Conservation (phyloP, 2,797 vertebrate species). For the Amphiprion clarkii region DNA sequence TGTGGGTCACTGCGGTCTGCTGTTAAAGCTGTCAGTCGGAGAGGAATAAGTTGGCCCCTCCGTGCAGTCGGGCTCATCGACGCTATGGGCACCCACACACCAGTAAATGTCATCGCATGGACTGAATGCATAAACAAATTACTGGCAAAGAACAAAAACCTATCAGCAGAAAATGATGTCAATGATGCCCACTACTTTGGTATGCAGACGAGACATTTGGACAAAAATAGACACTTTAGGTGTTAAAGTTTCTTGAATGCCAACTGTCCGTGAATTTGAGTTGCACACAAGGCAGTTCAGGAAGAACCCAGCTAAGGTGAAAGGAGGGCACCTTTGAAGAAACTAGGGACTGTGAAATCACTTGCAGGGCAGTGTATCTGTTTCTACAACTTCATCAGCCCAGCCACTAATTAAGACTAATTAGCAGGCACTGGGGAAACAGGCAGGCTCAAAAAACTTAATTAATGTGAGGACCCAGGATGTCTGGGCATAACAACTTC, state of each 20-base stretch:
- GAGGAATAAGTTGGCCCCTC: conserved; percentile 43
- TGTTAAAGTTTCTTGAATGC: conserved; percentile 11
- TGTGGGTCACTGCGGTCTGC: conserved; percentile 49
- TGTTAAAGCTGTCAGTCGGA: conserved; percentile 55
- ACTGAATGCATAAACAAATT: conserved; percentile 44
- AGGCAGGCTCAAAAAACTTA: conserved; percentile 73
- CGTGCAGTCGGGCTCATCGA: conserved; percentile 46
- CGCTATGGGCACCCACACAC: conserved; percentile 55
- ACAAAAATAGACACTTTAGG: not conserved
- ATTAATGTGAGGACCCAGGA: conserved; percentile 78
- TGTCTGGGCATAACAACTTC: conserved; percentile 72
- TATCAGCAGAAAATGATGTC: conserved; percentile 9
- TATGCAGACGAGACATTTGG: not conserved
- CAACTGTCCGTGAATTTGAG: conserved; percentile 29
- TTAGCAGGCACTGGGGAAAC: conserved; percentile 75
- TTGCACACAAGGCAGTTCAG: conserved; percentile 16
- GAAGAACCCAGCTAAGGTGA: conserved; percentile 24
- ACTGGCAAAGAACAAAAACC: conserved; percentile 13
- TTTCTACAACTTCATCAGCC: conserved; percentile 76
- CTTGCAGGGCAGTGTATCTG: conserved; percentile 42
- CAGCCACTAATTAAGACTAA: conserved; percentile 81
- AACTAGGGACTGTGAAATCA: conserved; percentile 54
- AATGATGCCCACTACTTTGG: not conserved
- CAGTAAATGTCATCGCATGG: conserved; percentile 58
- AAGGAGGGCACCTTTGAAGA: not conserved